Evolutionary conservation across 2,888 invertebrate genomes (phyloP).

Genomic region (Cataglyphis altisquamis): DNA sequence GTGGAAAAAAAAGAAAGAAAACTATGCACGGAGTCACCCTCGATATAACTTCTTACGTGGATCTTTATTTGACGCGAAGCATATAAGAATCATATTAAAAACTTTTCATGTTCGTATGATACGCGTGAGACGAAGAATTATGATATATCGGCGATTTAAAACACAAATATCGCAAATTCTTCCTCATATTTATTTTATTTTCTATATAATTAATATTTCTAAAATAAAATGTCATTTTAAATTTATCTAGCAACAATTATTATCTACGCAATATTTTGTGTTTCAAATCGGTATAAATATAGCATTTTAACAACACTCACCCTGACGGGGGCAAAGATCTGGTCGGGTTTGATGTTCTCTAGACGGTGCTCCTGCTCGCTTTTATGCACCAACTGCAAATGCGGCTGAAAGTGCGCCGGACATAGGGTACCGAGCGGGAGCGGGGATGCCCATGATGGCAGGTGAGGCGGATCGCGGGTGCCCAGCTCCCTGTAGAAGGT

Average conservation of each 20-base stretch:
- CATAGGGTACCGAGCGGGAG: conserved; percentile 86
- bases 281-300: not conserved
- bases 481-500: conserved; percentile 87
- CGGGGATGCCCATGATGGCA: conserved; percentile 87
- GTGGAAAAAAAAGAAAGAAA: not conserved
- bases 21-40: not conserved
- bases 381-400: conserved; percentile 85
- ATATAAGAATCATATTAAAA: not conserved
- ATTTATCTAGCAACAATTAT: not conserved
- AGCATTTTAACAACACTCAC: conserved; percentile 81
- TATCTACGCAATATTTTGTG: not conserved
- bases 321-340: conserved; percentile 87
- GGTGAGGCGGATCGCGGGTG: conserved; percentile 86
- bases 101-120: not conserved
- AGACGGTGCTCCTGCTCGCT: conserved; percentile 83
- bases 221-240: not conserved
- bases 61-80: not conserved
- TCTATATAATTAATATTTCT: not conserved
- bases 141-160: not conserved
- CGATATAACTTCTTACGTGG: not conserved
- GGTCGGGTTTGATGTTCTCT: conserved; percentile 85
- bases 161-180: not conserved
- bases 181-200: not conserved
- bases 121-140: not conserved
- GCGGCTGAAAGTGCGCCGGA: conserved; percentile 87